A percentile compares a stretch with the other conserved stretches of the same genome.
These are phyloP conservation scores for Rutpela maculata DNA, from an alignment of 2,888 invertebrate species.

Conservation along the genomic window DNA sequence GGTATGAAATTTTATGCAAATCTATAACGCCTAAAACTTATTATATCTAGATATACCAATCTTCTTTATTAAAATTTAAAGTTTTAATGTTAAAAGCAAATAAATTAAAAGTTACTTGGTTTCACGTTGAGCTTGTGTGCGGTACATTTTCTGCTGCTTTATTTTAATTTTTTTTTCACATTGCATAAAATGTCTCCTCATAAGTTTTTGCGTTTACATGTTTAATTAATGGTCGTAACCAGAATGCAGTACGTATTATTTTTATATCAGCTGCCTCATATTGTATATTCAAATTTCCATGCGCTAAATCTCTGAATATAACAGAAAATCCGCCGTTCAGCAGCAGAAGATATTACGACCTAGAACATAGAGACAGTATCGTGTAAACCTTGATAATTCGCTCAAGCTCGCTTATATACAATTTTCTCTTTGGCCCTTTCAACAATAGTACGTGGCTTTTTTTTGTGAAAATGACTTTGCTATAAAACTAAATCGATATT, in stretches of 20 bases:
- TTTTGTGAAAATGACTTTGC: constrained; percentile 2
- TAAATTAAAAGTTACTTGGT: no score
- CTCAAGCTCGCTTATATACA: not conserved
- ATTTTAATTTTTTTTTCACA: no score
- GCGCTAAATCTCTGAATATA: not conserved
- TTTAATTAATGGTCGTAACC: not conserved
- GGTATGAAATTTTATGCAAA: no score
- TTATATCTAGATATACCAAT: no score
- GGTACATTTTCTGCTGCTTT: no score
- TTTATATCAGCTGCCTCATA: not conserved
- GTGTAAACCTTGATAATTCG: not conserved
- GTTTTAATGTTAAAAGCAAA: no score
- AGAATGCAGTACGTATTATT: not conserved
- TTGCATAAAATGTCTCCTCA: no score
- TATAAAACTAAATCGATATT: not conserved
- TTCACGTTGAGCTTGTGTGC: no score
- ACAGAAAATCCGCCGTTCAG: not conserved
- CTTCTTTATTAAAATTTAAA: no score
- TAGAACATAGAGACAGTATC: not conserved
- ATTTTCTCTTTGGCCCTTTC: constrained; percentile 1
- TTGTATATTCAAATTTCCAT: not conserved
- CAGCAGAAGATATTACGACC: not conserved
- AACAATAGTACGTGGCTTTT: not conserved
- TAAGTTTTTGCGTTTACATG: not conserved
- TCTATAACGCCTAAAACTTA: no score